Conservation (phyloP, 2,797 vertebrate species). For the Tinamus major region DNA sequence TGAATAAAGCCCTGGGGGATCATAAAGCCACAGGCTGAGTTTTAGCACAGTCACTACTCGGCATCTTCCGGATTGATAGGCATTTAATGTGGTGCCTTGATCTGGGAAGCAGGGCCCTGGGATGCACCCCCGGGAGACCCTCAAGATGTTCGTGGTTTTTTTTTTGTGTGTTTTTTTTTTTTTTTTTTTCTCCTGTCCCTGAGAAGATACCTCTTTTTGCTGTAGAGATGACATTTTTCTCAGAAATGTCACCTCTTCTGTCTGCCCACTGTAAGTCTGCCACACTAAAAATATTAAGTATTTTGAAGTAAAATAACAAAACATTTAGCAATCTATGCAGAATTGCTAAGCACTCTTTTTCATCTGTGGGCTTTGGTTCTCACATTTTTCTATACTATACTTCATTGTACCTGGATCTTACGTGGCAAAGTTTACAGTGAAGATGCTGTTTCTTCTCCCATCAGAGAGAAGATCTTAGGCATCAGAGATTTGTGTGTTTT, state of each 20-base stretch:
- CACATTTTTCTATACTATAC: neutral
- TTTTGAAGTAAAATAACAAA: constrained; percentile 36
- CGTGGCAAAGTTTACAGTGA: neutral
- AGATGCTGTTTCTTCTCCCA: too few relatives aligned
- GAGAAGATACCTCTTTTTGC: constrained; percentile 37
- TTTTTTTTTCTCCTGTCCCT: neutral
- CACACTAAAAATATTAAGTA: neutral
- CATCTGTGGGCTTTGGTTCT: neutral
- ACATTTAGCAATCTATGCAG: neutral
- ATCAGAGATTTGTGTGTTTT: neutral
- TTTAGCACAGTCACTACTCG: constrained; percentile 22
- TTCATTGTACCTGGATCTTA: neutral
- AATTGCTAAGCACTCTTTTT: neutral
- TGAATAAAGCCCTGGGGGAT: constrained; percentile 49
- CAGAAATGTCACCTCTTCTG: constrained; percentile 19
- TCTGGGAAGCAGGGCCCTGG: constrained; percentile 44
- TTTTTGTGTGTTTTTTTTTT: neutral
- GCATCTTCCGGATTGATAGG: constrained; percentile 25
- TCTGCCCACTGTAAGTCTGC: neutral
- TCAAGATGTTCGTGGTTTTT: neutral
- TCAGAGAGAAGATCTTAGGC: too few relatives aligned
- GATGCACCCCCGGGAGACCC: constrained; percentile 54
- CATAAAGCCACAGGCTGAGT: constrained; percentile 46
- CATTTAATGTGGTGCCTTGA: constrained; percentile 53
- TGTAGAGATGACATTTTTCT: constrained; percentile 19